Evolutionary conservation across 2,113 vertebrate species (phyloP), one percentile per base, ranked within the genome.

Genomic region (Hyaena hyaena): DNA sequence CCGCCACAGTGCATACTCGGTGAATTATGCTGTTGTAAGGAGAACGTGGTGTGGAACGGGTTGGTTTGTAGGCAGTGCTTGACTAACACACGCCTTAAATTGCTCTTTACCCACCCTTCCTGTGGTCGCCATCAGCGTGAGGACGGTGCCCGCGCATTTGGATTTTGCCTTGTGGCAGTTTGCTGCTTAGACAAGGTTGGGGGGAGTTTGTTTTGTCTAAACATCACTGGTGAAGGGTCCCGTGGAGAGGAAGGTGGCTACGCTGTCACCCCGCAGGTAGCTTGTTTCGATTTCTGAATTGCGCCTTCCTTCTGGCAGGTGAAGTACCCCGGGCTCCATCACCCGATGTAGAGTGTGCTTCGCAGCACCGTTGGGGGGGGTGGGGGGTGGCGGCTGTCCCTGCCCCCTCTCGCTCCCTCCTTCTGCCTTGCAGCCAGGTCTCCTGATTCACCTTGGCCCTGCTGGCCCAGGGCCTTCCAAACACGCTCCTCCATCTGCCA

Each of bases 321-420:
- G 61, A 61, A 39, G 71, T 26, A 69, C 66, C 39, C 48, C 10
- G 10, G 2, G 73, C 50, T 58, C 0, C 2, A 0, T 48, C 26
- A 16, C 35, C 58, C 4, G 15, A 23, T 7, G 31, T 17, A 9
- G 24, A 5, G 1, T 0, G 0, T 4, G 4, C 23, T 1, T 28
- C 33, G 24, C 4, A 4, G 76, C 28, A 2, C 48, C 86, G 11
- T 55, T 4, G 11, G 23, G 19, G 31, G 11, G 17, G 39, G 39
- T 2, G 10, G 48, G 10, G 48, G 39, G n/a, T 7, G 16, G 23
- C 33, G 0, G 19, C 19, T 10, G 48, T 5, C 39, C 31, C 76
- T 28, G 7, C 50, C 61, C 3, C 43, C 83, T 5, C 45, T 10
- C 1, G 10, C 33, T 31, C 69, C 91, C 24, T 5, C 3, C 8